These are phyloP conservation scores for Pituophis catenifer DNA, from an alignment of 2,113 vertebrate genomes.

Conservation along the genomic window DNA sequence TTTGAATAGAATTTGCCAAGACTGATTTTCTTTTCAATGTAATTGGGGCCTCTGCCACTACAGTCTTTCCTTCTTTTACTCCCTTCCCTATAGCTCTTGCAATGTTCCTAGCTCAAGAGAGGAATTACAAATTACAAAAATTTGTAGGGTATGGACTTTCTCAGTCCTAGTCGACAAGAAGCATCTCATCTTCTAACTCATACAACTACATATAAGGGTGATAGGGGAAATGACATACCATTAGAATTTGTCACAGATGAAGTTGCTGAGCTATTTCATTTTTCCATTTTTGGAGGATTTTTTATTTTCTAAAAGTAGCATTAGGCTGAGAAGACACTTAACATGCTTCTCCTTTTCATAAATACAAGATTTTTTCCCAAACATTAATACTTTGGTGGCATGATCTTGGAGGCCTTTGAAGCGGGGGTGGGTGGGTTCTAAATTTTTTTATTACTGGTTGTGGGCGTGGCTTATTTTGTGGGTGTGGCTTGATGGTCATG, in stretches of 20 bases:
- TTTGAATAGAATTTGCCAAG: neutral
- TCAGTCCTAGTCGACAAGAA: neutral
- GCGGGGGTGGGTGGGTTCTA: no score
- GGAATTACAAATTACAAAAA: neutral
- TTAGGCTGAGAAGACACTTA: neutral
- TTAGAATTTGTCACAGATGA: neutral
- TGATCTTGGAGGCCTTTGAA: neutral
- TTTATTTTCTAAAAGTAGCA: neutral
- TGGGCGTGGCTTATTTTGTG: no score
- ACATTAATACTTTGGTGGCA: neutral
- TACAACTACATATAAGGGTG: neutral
- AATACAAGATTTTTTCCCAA: neutral
- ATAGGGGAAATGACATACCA: neutral
- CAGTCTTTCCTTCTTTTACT: neutral
- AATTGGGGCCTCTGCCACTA: neutral
- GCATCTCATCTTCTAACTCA: neutral
- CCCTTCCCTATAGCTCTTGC: neutral
- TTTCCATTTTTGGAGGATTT: neutral
- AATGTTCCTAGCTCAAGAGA: neutral
- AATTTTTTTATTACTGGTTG: no score
- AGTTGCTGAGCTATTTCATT: neutral
- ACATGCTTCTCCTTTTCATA: neutral
- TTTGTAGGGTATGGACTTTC: neutral
- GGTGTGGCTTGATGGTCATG: no score
- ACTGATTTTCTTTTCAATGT: neutral